Base-by-base conservation (phyloP, 2,797 vertebrate species). In the Thalassophryne amazonica region DNA sequence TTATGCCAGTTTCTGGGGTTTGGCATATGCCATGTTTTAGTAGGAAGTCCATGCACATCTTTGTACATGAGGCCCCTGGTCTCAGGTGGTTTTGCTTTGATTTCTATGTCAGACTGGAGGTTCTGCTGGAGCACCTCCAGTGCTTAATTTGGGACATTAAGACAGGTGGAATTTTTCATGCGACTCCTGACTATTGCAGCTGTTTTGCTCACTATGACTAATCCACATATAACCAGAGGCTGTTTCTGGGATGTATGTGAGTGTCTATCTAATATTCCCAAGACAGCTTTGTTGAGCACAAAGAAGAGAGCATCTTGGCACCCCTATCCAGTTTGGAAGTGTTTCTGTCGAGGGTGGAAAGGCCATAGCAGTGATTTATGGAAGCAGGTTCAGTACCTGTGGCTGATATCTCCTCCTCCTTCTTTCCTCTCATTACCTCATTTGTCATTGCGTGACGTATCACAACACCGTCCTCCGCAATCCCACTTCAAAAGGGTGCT, bases 401-500 rank as follows among this genome's bases (percentile, higher is more conserved):
- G 35, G 74, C 69, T 86, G 78, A 82, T 71, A 79, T 73, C 71
- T 84, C 32, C 51, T 73, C 53, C 50, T 61, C 45, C 57, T 50
- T 56, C 57, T 74, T 14, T 25, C 41, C 51, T 60, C 50, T 93
- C 87, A 83, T 91, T 89, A 90, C 86, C 86, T 91, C 88, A 80
- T 91, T 91, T 87, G 86, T 92, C 88, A 88, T 88, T 76, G 61
- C 50, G 60, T 71, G 61, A 81, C 61, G 63, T 82, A 70, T 85
- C 76, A 67, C 87, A 68, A 47, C 54, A 38, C 52, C n/a, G 11
- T 57, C 50, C 51, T 51, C 74, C 80, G 84, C 87, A 85, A 87
- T 89, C 60, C 70, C 74, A 90, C 87, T 92, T 94, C 88, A 93
- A 91, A 93, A 87, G 70, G 78, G 9, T 56, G 33, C 60, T 49